These are phyloP conservation scores for Eulemur rubriventer DNA, from an alignment of 2,797 vertebrate genomes.

Conservation along the genomic window DNA sequence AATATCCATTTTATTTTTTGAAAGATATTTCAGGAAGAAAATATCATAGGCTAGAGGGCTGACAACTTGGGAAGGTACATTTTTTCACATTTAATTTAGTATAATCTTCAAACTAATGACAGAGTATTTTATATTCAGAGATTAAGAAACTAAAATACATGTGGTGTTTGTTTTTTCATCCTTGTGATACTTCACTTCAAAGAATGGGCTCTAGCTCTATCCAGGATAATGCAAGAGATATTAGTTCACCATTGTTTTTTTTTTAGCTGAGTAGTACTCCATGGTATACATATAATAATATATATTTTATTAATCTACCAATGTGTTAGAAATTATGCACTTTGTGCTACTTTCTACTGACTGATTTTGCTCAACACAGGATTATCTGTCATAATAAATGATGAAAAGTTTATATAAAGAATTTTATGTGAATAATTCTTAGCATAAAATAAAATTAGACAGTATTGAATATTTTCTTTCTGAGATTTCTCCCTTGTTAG, in stretches of 20 bases:
- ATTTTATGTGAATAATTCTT: not conserved
- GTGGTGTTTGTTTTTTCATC: too few species aligned
- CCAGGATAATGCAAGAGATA: too few species aligned
- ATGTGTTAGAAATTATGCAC: not conserved
- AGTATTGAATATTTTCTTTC: not conserved
- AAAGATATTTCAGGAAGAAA: not conserved
- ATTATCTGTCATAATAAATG: not conserved
- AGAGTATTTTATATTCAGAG: not conserved
- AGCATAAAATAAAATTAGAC: not conserved
- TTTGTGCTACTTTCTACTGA: not conserved
- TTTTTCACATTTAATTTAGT: not conserved
- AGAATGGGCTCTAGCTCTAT: too few species aligned
- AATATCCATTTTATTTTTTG: not conserved
- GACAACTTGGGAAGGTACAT: not conserved
- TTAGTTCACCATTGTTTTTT: too few species aligned
- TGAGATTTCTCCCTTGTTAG: not conserved
- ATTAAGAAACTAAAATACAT: not conserved
- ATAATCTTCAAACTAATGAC: not conserved
- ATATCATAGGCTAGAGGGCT: not conserved
- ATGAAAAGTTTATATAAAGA: not conserved
- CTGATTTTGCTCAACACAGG: not conserved
- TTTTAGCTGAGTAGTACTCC: too few species aligned
- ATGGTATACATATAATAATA: too few species aligned
- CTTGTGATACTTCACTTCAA: too few species aligned
- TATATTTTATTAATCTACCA: too few species aligned